These are phyloP conservation scores for Gymnoscopelus braueri DNA, from an alignment of 2,797 vertebrate species.

Conservation along the genomic window DNA sequence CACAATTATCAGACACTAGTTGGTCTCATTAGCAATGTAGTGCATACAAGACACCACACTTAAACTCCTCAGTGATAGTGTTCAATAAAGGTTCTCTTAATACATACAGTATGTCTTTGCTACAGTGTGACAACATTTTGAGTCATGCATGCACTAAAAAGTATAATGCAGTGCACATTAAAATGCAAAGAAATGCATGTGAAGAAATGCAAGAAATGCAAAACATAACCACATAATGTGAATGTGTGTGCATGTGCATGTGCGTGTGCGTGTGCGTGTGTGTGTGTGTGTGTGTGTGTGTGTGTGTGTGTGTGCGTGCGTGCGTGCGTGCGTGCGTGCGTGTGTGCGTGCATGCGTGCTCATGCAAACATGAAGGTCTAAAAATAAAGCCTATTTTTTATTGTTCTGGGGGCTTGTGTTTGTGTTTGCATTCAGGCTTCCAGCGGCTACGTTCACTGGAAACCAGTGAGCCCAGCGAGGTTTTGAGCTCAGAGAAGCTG, in stretches of 20 bases:
- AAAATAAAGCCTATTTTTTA: too few relatives aligned
- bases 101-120: neutral
- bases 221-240: neutral
- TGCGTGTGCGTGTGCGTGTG: slow-evolving; percentile 23
- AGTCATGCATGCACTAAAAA: neutral
- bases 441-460: slow-evolving; percentile 56
- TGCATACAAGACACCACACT: too few relatives aligned
- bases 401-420: neutral
- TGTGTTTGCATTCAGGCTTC: slow-evolving; percentile 51
- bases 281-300: too few relatives aligned
- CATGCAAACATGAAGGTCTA: too few relatives aligned
- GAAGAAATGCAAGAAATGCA: neutral
- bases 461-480: slow-evolving; percentile 46
- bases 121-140: neutral
- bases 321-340: slow-evolving; percentile 7
- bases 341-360: neutral
- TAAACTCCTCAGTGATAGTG: too few relatives aligned
- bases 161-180: neutral
- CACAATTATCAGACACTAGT: too few relatives aligned
- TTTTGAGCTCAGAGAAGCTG: slow-evolving; percentile 64
- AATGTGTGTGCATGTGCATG: slow-evolving; percentile 12
- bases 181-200: neutral
- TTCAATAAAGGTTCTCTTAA: neutral
- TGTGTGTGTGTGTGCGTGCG: neutral
- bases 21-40: too few relatives aligned